These are phyloP conservation scores for Engystomops pustulosus DNA, from an alignment of 2,113 vertebrate species.

Conservation along the genomic window DNA sequence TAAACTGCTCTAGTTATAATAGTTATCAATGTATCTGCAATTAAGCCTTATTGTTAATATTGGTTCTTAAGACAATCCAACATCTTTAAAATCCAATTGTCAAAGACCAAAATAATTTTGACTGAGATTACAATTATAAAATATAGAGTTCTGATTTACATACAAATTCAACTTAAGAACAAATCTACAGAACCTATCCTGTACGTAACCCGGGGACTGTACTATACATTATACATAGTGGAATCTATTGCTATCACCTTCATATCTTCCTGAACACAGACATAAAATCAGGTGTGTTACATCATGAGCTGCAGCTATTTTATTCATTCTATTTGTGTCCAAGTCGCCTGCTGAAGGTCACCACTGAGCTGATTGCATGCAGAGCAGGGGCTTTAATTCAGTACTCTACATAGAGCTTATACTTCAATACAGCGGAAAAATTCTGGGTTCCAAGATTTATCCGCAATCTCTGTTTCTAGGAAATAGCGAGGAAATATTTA, in stretches of 20 bases:
- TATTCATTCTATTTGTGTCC: slow-evolving; percentile 37
- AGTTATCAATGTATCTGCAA: too few relatives aligned
- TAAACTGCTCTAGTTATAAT: too few relatives aligned
- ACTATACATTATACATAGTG: not conserved
- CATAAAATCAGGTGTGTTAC: slow-evolving; percentile 4
- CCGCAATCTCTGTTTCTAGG: slow-evolving; percentile 1
- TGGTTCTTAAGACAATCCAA: too few relatives aligned
- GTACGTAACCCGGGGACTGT: too few relatives aligned
- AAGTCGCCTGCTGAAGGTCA: slow-evolving; percentile 49
- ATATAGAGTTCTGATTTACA: too few relatives aligned
- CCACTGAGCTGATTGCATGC: slow-evolving; percentile 42
- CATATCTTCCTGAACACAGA: slow-evolving; percentile 16
- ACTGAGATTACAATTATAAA: too few relatives aligned
- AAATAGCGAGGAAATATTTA: not conserved
- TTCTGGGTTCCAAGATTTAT: slow-evolving; percentile 21
- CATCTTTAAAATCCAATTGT: too few relatives aligned
- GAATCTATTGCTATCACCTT: not conserved
- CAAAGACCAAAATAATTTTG: too few relatives aligned
- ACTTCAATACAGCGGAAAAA: not conserved
- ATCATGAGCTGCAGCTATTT: slow-evolving; percentile 31
- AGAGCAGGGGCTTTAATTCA: slow-evolving; percentile 4
- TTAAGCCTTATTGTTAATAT: too few relatives aligned
- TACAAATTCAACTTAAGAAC: too few relatives aligned
- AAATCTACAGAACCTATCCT: too few relatives aligned
- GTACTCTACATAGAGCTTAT: slow-evolving; percentile 19